A percentile compares a stretch with the other conserved stretches of the same genome.
Conservation (phyloP, 2,797 vertebrate genomes). For the Hozukius guyotensis region DNA sequence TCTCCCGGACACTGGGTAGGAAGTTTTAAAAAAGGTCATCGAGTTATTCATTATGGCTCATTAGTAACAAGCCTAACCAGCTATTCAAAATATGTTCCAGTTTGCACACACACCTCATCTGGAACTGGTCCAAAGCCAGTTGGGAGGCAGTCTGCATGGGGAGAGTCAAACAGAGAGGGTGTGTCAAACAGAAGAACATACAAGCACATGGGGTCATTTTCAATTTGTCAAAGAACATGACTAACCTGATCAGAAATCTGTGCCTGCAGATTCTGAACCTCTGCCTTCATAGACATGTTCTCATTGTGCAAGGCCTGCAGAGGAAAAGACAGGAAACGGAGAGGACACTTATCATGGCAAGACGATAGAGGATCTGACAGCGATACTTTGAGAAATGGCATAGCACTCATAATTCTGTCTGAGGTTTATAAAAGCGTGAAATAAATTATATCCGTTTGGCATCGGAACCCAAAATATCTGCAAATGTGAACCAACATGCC, state of each 20-base stretch:
- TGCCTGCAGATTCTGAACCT: slow-evolving; percentile 91
- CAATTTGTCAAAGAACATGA: neutral
- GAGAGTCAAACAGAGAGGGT: slow-evolving; percentile 21
- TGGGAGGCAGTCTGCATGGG: slow-evolving; percentile 73
- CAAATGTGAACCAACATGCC: neutral
- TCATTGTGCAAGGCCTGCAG: slow-evolving; percentile 91
- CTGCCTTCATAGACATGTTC: slow-evolving; percentile 91
- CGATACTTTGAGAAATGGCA: neutral
- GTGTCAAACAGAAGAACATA: slow-evolving; percentile 28
- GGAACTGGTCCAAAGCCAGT: slow-evolving; percentile 89
- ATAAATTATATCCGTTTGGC: neutral
- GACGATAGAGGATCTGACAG: neutral
- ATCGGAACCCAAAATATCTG: neutral
- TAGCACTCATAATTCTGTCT: neutral
- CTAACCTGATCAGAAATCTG: slow-evolving; percentile 93
- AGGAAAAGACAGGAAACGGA: neutral
- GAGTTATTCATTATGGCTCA: neutral
- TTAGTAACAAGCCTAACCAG: neutral
- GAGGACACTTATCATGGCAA: neutral
- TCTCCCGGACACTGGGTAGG: slow-evolving; percentile 86
- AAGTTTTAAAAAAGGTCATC: neutral
- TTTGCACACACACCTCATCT: slow-evolving; percentile 88
- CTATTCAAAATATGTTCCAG: slow-evolving; percentile 6
- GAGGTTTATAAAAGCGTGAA: neutral
- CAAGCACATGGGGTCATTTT: neutral